Evolutionary conservation across 1,140 invertebrate genomes (phyloP).

Genomic region (Oscheius sp.): DNA sequence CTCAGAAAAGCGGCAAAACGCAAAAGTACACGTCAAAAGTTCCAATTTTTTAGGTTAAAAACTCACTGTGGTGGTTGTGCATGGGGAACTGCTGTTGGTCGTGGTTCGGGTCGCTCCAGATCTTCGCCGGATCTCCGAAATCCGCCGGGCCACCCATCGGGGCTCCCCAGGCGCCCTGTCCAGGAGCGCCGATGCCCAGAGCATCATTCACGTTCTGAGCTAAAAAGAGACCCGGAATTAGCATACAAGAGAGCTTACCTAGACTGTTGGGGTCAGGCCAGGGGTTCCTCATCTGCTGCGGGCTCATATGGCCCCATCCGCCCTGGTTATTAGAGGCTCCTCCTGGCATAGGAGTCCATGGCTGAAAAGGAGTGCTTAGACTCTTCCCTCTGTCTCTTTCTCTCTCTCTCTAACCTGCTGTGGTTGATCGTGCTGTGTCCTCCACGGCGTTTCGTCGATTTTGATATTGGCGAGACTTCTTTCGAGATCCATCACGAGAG

Average conservation of each 20-base stretch:
- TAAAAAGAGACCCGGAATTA: neutral
- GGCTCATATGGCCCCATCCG: constrained; percentile 8
- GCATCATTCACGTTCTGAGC: constrained; percentile 32
- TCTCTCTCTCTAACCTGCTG: neutral
- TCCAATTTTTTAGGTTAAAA: too few species aligned
- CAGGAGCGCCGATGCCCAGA: constrained; percentile 6
- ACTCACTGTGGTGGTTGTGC: constrained; percentile 20
- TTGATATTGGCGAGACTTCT: constrained; percentile 5
- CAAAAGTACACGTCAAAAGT: too few species aligned
- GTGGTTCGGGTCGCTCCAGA: constrained; percentile 25
- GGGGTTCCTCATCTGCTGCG: constrained; percentile 8
- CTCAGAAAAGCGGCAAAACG: too few species aligned
- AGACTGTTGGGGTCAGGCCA: constrained; percentile 5
- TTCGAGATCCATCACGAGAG: constrained; percentile 2
- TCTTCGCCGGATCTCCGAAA: constrained; percentile 9
- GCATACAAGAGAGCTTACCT: neutral
- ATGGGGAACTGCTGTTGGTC: constrained; percentile 16
- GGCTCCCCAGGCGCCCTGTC: neutral
- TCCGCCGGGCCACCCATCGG: constrained; percentile 5
- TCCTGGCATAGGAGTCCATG: neutral
- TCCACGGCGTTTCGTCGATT: neutral
- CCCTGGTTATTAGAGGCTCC: neutral
- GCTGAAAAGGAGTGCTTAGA: too few species aligned
- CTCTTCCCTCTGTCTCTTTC: too few species aligned
- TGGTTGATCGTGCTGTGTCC: neutral